Conservation (phyloP, 2,797 vertebrate species). For the Kryptolebias ocellatus region DNA sequence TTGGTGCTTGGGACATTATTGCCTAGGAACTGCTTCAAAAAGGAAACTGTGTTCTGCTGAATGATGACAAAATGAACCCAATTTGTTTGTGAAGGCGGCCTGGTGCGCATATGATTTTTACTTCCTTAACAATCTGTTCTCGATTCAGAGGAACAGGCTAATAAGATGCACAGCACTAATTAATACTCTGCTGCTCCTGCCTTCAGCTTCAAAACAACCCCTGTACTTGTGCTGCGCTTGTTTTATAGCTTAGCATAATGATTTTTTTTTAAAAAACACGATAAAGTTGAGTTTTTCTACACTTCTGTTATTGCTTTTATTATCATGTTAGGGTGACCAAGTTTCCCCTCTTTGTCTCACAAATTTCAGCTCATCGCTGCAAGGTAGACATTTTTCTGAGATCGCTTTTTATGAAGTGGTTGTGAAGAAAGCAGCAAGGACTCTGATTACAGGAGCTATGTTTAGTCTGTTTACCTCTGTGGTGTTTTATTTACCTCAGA, state of each 20-base stretch:
- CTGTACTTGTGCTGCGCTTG: background rate
- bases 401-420: too few relatives aligned
- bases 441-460: too few relatives aligned
- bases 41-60: slow-evolving; percentile 54
- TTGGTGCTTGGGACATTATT: slow-evolving; percentile 65
- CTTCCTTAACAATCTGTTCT: slow-evolving; percentile 38
- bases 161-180: slow-evolving; percentile 16
- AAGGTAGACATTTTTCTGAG: too few relatives aligned
- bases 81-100: slow-evolving; percentile 53
- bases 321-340: background rate
- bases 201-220: background rate
- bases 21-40: slow-evolving; percentile 63
- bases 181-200: background rate
- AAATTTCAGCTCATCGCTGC: too few relatives aligned
- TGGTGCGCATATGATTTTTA: slow-evolving; percentile 41
- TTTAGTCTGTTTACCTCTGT: too few relatives aligned
- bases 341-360: too few relatives aligned
- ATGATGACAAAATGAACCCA: slow-evolving; percentile 62
- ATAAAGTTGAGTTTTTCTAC: slow-evolving; percentile 3
- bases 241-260: background rate
- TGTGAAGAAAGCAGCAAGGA: too few relatives aligned
- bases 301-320: background rate
- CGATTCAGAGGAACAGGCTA: background rate
- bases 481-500: too few relatives aligned
- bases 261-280: background rate